Percentiles rank a stretch among this genome's conserved stretches.
Conservation (phyloP, 2,888 invertebrate species). For the Drosophila paracracens region DNA sequence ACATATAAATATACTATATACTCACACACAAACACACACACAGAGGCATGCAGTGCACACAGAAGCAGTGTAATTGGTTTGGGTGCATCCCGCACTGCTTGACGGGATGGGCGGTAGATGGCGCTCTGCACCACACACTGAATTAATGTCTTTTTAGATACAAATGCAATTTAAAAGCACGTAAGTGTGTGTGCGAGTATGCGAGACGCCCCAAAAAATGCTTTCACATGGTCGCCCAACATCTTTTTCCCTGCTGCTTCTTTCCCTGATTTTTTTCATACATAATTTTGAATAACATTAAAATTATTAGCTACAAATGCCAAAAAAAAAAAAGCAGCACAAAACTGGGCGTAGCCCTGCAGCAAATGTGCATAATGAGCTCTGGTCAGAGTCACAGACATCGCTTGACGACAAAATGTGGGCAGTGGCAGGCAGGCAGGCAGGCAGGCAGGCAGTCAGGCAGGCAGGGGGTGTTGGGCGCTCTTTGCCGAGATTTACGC, state of each 20-base stretch:
- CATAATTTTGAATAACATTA: conserved; percentile 81
- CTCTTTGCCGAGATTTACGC: conserved; percentile 69
- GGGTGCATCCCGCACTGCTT: conserved; percentile 42
- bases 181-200: conserved; percentile 28
- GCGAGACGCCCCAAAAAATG: conserved; percentile 52
- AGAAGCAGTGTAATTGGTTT: conserved; percentile 40
- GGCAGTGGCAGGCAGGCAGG: not conserved
- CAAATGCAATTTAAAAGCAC: conserved; percentile 81
- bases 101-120: conserved; percentile 28
- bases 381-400: conserved; percentile 64
- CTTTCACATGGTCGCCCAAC: conserved; percentile 58
- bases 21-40: conserved; percentile 3
- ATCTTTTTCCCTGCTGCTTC: conserved; percentile 25
- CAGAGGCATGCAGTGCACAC: conserved; percentile 15
- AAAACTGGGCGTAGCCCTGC: conserved; percentile 66
- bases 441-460: not conserved
- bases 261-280: conserved; percentile 48
- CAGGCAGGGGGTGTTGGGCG: not conserved
- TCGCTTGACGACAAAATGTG: not conserved
- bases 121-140: conserved; percentile 53
- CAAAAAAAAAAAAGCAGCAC: conserved; percentile 24
- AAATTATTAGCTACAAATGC: conserved; percentile 82
- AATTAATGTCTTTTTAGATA: conserved; percentile 80
- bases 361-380: conserved; percentile 84
- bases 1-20: conserved; percentile 19